Conservation (phyloP, 37 sponge, comb jelly and placozoan genomes). For the Agelas oroides region DNA sequence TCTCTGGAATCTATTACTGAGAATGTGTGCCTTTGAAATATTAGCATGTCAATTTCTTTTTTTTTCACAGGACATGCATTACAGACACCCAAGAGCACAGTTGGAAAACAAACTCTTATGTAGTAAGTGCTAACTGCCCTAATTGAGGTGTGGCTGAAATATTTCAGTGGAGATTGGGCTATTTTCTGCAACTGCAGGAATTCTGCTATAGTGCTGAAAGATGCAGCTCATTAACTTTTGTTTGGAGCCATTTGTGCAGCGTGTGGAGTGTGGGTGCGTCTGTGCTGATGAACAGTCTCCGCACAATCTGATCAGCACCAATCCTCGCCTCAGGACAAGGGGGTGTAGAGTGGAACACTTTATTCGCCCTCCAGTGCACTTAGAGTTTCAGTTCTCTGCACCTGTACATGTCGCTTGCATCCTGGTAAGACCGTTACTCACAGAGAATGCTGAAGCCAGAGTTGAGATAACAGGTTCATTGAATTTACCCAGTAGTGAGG, state of each 20-base stretch:
- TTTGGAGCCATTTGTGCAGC: conserved; percentile 13
- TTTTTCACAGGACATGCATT: too few relatives aligned
- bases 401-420: conserved; percentile 43
- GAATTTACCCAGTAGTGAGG: background rate
- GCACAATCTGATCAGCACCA: conserved; percentile 36
- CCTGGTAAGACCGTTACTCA: conserved; percentile 21
- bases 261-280: conserved; percentile 30
- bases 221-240: conserved; percentile 42
- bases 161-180: too few relatives aligned
- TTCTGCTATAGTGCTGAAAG: too few relatives aligned
- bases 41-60: too few relatives aligned
- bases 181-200: too few relatives aligned
- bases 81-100: too few relatives aligned
- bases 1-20: too few relatives aligned
- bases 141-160: too few relatives aligned
- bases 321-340: background rate
- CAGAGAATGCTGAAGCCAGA: conserved; percentile 11
- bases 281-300: conserved; percentile 61
- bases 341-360: conserved; percentile 81
- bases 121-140: too few relatives aligned
- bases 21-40: too few relatives aligned
- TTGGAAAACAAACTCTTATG: too few relatives aligned
- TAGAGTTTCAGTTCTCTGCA: conserved; percentile 30
- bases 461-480: conserved; percentile 42
- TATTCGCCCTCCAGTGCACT: conserved; percentile 69